A percentile compares a stretch with the other conserved stretches of the same genome.
Conservation (phyloP, 2,113 vertebrate genomes). For the Corythaeola cristata region DNA sequence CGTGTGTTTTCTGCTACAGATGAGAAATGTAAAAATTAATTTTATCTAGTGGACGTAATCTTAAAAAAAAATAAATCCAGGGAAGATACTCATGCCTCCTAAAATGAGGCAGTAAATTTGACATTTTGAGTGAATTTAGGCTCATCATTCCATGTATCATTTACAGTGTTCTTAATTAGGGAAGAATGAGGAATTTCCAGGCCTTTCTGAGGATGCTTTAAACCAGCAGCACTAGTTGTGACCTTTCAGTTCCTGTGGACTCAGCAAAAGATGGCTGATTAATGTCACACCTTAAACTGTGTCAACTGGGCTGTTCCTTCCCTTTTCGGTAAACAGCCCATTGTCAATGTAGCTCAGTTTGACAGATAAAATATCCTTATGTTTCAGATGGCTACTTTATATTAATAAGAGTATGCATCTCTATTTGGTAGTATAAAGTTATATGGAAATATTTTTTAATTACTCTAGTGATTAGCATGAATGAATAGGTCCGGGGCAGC, state of each 20-base stretch:
- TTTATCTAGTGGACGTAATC: background rate
- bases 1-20: background rate
- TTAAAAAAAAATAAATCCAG: background rate
- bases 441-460: background rate
- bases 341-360: conserved; percentile 11
- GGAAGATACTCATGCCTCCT: background rate
- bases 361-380: background rate
- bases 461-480: background rate
- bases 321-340: background rate
- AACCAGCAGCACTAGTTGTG: background rate
- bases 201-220: background rate
- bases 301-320: conserved; percentile 10
- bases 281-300: conserved; percentile 37
- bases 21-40: background rate
- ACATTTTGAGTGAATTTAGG: background rate
- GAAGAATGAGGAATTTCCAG: conserved; percentile 28
- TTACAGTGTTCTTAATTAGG: conserved; percentile 52
- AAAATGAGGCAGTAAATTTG: background rate
- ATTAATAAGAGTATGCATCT: background rate
- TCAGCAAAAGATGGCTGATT: conserved; percentile 59
- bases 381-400: background rate
- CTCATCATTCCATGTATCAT: background rate
- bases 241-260: conserved; percentile 54
- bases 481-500: background rate
- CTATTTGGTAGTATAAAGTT: background rate